phyloP scores from a whole-genome alignment of 2,797 vertebrate species.

The Pampus argenteus region DNA sequence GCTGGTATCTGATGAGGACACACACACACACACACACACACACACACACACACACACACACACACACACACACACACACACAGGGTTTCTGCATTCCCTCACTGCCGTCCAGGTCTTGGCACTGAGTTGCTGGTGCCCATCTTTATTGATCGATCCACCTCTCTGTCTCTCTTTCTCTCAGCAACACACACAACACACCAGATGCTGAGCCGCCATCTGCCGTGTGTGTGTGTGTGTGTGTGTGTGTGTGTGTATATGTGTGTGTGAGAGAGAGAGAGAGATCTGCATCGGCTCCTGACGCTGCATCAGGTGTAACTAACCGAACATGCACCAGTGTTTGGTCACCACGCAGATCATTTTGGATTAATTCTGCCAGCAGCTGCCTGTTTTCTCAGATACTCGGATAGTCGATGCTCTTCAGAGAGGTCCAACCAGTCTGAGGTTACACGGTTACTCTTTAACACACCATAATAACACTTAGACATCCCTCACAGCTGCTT shows the following conservation, averaged over 20 bases:
- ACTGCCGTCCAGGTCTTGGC: slow-evolving; percentile 57
- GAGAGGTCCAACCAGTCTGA: slow-evolving; percentile 22
- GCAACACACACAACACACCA: slow-evolving; percentile 37
- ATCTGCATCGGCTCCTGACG: slow-evolving; percentile 7
- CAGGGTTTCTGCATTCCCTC: slow-evolving; percentile 49
- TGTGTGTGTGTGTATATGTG: slow-evolving; percentile 6
- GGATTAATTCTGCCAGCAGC: slow-evolving; percentile 9
- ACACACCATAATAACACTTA: slow-evolving; percentile 6
- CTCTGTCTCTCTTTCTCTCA: slow-evolving; percentile 56
- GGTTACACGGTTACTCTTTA: slow-evolving; percentile 32
- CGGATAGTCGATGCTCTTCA: slow-evolving; percentile 3
- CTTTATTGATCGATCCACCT: slow-evolving; percentile 55
- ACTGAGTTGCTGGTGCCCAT: slow-evolving; percentile 30
- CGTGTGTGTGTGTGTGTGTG: neutral
- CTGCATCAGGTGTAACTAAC: slow-evolving; percentile 33
- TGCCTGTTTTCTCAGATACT: slow-evolving; percentile 3
- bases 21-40: slow-evolving; percentile 19
- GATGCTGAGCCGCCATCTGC: slow-evolving; percentile 49
- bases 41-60: too few relatives aligned
- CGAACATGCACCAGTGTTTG: slow-evolving; percentile 10
- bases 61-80: slow-evolving; percentile 32
- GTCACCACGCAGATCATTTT: slow-evolving; percentile 3
- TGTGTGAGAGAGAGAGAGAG: neutral
- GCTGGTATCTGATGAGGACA: slow-evolving; percentile 22
- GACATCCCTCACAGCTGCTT: slow-evolving; percentile 22